phyloP scores from a whole-genome alignment of 2,113 vertebrate genomes.

The Ibidorhyncha struthersii region DNA sequence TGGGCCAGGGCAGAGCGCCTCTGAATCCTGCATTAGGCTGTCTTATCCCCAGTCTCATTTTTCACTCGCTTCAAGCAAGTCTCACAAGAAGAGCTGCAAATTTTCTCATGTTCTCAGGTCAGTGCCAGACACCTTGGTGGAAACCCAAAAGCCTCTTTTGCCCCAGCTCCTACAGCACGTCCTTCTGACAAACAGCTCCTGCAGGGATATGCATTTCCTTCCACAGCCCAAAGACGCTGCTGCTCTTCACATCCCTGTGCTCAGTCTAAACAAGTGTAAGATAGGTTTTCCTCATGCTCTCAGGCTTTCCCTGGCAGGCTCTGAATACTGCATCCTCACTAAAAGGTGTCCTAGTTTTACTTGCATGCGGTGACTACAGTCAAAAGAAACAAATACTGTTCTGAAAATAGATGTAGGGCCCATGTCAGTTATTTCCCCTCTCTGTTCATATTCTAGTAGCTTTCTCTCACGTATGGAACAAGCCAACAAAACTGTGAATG shows the following conservation, averaged over 20 bases:
- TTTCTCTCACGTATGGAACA: not conserved
- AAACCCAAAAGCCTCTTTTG: not conserved
- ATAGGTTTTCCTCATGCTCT: not conserved
- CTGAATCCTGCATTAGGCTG: not conserved
- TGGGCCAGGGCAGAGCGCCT: not conserved
- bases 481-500: not conserved
- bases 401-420: not conserved
- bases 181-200: not conserved
- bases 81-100: not conserved
- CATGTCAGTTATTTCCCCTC: rapidly evolving
- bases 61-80: not conserved
- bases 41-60: not conserved
- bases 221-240: not conserved
- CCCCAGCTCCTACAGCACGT: rapidly evolving
- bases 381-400: not conserved
- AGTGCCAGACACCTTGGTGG: not conserved
- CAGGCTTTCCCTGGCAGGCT: not conserved
- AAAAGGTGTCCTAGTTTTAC: not conserved
- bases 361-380: not conserved
- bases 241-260: not conserved
- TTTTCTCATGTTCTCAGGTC: not conserved
- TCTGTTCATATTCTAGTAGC: not conserved
- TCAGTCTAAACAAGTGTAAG: not conserved
- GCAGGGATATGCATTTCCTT: not conserved
- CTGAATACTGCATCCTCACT: not conserved